Percentiles rank a stretch among this genome's conserved stretches.
phyloP scores from a whole-genome alignment of 1,140 invertebrate genomes.

The Bombyx mori region DNA sequence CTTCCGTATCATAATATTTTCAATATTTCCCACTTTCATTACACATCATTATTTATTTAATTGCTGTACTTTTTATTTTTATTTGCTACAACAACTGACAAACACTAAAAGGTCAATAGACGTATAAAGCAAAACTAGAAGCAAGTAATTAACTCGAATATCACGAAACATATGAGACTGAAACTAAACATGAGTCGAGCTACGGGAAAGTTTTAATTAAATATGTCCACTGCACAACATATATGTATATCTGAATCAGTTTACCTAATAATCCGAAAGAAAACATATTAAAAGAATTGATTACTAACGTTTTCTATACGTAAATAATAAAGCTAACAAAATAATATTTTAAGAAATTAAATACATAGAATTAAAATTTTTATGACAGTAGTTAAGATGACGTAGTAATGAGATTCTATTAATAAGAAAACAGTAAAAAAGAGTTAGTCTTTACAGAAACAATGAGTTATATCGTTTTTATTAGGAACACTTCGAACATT shows the following conservation, averaged over 20 bases:
- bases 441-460: too few relatives aligned
- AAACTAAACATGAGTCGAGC: neutral
- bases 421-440: too few relatives aligned
- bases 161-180: neutral
- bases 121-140: neutral
- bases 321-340: too few relatives aligned
- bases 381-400: too few relatives aligned
- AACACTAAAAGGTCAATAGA: neutral
- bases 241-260: slow-evolving; percentile 18
- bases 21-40: neutral
- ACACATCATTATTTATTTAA: neutral
- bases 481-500: too few relatives aligned
- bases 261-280: slow-evolving; percentile 16
- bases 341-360: too few relatives aligned
- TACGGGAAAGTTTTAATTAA: slow-evolving; percentile 52
- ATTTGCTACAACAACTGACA: neutral
- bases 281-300: neutral
- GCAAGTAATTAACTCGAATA: neutral
- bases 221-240: slow-evolving; percentile 18
- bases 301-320: neutral
- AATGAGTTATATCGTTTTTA: too few relatives aligned
- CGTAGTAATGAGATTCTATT: too few relatives aligned
- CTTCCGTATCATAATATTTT: neutral
- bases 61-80: neutral
- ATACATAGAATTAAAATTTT: too few relatives aligned